Evolutionary conservation across 2,113 vertebrate species (phyloP).

Genomic region (Ia io): DNA sequence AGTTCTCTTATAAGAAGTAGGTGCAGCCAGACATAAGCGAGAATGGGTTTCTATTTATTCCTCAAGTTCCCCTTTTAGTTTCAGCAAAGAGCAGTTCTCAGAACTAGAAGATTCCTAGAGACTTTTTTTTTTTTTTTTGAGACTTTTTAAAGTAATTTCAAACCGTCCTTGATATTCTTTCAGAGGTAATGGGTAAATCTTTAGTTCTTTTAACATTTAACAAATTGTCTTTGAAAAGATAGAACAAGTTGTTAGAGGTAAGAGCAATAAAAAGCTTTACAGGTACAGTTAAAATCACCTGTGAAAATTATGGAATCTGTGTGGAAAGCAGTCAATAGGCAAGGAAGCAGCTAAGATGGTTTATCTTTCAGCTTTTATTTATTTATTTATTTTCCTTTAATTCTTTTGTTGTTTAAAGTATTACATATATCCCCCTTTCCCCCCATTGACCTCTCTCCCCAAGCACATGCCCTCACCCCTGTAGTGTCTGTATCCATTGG

Average conservation of each 20-base stretch:
- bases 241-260: background rate
- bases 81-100: background rate
- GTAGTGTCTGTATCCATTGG: no score
- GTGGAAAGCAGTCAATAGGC: background rate
- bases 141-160: background rate
- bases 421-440: no score
- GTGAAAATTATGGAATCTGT: background rate
- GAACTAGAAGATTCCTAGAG: background rate
- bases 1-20: background rate
- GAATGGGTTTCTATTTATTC: background rate
- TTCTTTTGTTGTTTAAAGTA: no score
- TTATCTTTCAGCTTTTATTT: background rate
- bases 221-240: background rate
- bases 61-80: conserved; percentile 9
- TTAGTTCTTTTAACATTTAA: conserved; percentile 28
- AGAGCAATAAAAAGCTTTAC: background rate
- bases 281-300: background rate
- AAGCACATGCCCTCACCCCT: no score
- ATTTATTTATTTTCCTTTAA: no score
- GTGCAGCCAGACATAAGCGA: background rate
- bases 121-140: background rate
- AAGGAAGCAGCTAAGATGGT: background rate
- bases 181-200: conserved; percentile 22
- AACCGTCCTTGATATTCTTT: background rate
- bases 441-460: no score